Conservation (phyloP, 2,888 invertebrate species). For the Apotomis betuletana region DNA sequence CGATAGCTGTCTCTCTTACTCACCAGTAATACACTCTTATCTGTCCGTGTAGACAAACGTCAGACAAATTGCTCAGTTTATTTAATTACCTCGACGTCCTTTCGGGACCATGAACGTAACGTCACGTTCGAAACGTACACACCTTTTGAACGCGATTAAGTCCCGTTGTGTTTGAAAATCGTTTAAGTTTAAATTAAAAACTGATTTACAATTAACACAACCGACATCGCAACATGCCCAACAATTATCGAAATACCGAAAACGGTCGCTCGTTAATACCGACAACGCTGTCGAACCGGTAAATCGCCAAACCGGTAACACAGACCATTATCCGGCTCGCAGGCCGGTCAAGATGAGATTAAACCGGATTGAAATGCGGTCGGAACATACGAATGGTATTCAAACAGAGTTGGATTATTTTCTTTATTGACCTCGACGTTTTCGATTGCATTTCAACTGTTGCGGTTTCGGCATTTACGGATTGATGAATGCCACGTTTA, state of each 20-base stretch:
- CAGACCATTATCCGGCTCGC: conserved; percentile 20
- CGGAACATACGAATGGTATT: conserved; percentile 1
- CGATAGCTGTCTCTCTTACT: no score
- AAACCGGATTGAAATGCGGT: conserved; percentile 10
- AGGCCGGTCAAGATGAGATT: conserved; percentile 21
- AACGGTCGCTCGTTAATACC: conserved; percentile 23
- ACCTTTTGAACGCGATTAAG: no score
- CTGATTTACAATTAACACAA: conserved; percentile 11
- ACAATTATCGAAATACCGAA: conserved; percentile 32
- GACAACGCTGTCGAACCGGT: conserved; percentile 20
- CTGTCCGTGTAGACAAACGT: no score
- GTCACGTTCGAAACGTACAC: no score
- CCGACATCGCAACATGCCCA: neutral
- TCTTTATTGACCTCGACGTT: neutral
- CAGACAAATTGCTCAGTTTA: no score
- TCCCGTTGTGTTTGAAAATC: no score
- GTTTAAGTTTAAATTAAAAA: neutral
- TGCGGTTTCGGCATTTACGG: neutral
- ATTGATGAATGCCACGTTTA: neutral
- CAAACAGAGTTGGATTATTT: neutral
- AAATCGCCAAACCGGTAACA: conserved; percentile 30
- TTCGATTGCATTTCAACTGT: neutral
- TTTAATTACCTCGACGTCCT: no score
- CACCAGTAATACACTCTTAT: no score
- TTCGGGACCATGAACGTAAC: no score